Evolutionary conservation across 2,888 invertebrate genomes (phyloP).

Genomic region (Drosophila pseudotakahashii): DNA sequence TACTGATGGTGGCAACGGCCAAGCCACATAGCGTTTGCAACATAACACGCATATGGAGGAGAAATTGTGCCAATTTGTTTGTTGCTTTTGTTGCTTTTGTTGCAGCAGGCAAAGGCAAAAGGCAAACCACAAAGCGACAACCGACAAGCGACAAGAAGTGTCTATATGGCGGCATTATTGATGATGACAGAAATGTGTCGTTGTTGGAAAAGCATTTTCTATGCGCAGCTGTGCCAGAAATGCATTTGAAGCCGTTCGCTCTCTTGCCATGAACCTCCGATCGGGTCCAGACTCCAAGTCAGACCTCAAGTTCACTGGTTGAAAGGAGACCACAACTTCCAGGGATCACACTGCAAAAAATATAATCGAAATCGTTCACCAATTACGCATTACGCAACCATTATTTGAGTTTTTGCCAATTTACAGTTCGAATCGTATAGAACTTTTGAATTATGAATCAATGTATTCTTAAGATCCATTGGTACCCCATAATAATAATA

Average conservation of each 20-base stretch:
- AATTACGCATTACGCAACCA: neutral
- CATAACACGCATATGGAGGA: constrained; percentile 67
- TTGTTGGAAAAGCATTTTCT: constrained; percentile 46
- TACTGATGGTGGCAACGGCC: constrained; percentile 35
- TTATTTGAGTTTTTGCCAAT: no score
- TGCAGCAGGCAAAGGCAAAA: constrained; percentile 40
- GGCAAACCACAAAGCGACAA: constrained; percentile 44
- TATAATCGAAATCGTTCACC: neutral
- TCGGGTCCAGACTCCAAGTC: constrained; percentile 11
- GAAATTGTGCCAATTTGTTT: constrained; percentile 79
- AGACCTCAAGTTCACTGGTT: constrained; percentile 57
- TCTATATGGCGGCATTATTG: constrained; percentile 76
- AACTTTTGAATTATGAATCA: no score
- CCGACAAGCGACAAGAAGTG: constrained; percentile 37
- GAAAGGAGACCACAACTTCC: constrained; percentile 4
- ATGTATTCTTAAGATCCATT: no score
- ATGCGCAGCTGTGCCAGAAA: constrained; percentile 46
- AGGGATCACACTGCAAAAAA: constrained; percentile 1
- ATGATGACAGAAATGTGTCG: constrained; percentile 81
- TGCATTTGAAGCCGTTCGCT: constrained; percentile 25
- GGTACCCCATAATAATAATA: no score
- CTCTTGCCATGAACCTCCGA: constrained; percentile 61
- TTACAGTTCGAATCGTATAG: no score
- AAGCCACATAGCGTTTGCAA: constrained; percentile 62
- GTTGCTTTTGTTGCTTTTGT: constrained; percentile 42